phyloP scores from a whole-genome alignment of 2,113 vertebrate genomes.

The Odocoileus virginianus region DNA sequence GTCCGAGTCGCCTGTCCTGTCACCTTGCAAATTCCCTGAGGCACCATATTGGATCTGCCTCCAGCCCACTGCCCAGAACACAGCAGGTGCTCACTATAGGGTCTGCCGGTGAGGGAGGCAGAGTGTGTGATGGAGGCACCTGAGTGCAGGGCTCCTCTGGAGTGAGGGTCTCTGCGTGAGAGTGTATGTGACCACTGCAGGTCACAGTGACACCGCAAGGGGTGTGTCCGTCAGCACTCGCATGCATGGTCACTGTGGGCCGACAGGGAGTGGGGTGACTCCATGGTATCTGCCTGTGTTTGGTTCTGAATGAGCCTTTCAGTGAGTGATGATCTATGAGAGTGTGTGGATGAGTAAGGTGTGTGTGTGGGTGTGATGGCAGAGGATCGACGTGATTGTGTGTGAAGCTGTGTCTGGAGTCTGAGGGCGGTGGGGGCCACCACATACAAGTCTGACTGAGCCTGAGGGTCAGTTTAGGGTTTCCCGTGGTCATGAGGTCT shows the following conservation, averaged over 20 bases:
- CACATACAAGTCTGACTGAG: not conserved
- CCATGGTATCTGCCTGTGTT: accelerated
- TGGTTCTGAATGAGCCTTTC: not conserved
- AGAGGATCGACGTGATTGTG: not conserved
- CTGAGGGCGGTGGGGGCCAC: not conserved
- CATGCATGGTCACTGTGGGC: not conserved
- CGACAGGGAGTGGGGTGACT: not conserved
- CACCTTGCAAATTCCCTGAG: not conserved
- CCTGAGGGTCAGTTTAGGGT: not conserved
- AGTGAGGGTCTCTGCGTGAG: not conserved
- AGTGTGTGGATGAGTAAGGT: not conserved
- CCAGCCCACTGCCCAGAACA: not conserved
- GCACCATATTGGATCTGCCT: not conserved
- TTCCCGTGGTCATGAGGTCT: not conserved
- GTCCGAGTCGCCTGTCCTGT: accelerated
- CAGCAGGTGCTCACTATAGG: not conserved
- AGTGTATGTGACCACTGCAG: not conserved
- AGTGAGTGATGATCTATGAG: not conserved
- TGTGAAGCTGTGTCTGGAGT: not conserved
- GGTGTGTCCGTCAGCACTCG: not conserved
- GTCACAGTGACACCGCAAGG: not conserved
- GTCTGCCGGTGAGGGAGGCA: not conserved
- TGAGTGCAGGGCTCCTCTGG: not conserved
- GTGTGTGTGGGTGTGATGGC: not conserved
- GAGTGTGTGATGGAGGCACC: too few species aligned